Evolutionary conservation across 2,113 vertebrate genomes (phyloP).

Genomic region (Gadus macrocephalus): DNA sequence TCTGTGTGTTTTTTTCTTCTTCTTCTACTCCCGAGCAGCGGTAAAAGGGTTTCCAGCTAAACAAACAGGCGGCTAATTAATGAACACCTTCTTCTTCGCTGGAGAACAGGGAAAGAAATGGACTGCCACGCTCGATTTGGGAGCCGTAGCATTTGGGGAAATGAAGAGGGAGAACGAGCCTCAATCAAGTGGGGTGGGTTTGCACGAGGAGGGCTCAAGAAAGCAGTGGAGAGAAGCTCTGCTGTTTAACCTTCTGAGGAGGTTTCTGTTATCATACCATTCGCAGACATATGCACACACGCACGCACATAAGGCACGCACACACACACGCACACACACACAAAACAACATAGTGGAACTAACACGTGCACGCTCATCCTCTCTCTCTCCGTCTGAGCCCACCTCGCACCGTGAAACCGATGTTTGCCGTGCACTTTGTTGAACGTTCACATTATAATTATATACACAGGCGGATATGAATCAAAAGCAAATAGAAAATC

Average conservation of each 20-base stretch:
- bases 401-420: conserved; percentile 5
- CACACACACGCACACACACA: not conserved
- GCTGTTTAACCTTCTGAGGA: conserved; percentile 60
- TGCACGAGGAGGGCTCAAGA: conserved; percentile 49
- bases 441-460: conserved; percentile 26
- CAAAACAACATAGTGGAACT: not conserved
- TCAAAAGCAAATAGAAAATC: conserved; percentile 38
- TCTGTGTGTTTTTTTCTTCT: conserved; percentile 19
- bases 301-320: not conserved
- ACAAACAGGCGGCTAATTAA: conserved; percentile 68
- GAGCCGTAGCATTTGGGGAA: conserved; percentile 59
- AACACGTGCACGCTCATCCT: not conserved
- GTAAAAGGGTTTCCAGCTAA: conserved; percentile 64
- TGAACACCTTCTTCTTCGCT: conserved; percentile 56
- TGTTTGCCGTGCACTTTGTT: conserved; percentile 21
- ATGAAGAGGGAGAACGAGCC: conserved; percentile 56
- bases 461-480: conserved; percentile 31
- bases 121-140: conserved; percentile 66
- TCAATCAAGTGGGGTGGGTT: not conserved
- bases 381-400: not conserved
- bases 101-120: conserved; percentile 41
- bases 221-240: conserved; percentile 54
- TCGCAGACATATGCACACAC: conserved; percentile 13
- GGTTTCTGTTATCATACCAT: conserved; percentile 47
- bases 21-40: conserved; percentile 39